Evolutionary conservation across 1,140 invertebrate genomes (phyloP).

Genomic region (Gonatopus flavifemur): DNA sequence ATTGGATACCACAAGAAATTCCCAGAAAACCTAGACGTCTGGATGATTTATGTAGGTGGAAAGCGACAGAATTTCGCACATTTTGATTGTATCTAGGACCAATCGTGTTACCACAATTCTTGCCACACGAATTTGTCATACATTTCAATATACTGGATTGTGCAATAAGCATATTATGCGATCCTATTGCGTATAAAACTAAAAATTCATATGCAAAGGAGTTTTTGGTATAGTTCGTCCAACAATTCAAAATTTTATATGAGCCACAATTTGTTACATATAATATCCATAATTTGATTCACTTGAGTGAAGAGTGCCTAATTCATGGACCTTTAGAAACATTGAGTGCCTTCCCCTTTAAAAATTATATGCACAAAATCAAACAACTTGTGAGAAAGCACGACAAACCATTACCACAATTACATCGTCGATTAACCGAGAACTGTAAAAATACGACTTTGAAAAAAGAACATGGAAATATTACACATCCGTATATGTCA

Average conservation of each 20-base stretch:
- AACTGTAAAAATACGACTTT: too few relatives aligned
- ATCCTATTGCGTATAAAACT: neutral
- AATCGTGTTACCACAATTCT: constrained; percentile 7
- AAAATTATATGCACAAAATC: constrained; percentile 15
- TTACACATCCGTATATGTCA: too few relatives aligned
- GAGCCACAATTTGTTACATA: neutral
- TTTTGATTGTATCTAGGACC: constrained; percentile 11
- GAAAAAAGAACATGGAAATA: too few relatives aligned
- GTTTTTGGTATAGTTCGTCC: constrained; percentile 4
- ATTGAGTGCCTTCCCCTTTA: constrained; percentile 17
- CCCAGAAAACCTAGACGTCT: constrained; percentile 3
- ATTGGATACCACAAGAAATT: too few relatives aligned
- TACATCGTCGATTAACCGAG: too few relatives aligned
- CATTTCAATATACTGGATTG: constrained; percentile 16
- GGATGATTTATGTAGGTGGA: constrained; percentile 2
- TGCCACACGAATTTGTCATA: neutral
- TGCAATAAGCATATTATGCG: constrained; percentile 18
- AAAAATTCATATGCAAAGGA: constrained; percentile 5
- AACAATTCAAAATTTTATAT: constrained; percentile 6
- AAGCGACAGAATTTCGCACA: constrained; percentile 16
- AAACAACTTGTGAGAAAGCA: constrained; percentile 6
- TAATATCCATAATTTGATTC: constrained; percentile 14
- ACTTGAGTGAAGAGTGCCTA: constrained; percentile 5
- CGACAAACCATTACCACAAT: neutral
- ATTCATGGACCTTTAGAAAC: constrained; percentile 5